These are phyloP conservation scores for Leptopilina syphax DNA, from an alignment of 2,888 invertebrate genomes.

Conservation along the genomic window DNA sequence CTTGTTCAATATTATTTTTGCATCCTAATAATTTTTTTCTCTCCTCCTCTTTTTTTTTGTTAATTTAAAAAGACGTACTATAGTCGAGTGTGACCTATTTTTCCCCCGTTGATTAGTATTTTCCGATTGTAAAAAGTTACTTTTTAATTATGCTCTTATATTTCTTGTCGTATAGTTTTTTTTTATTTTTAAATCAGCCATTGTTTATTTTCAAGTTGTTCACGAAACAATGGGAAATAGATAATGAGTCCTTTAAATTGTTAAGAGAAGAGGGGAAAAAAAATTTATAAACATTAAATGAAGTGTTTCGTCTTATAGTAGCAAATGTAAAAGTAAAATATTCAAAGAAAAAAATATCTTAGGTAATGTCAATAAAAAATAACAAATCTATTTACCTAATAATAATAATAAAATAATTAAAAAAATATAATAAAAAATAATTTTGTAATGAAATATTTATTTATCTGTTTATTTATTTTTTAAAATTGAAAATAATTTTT, in stretches of 20 bases:
- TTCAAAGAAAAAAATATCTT: too few relatives aligned
- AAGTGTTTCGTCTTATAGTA: background rate
- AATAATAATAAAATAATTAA: too few relatives aligned
- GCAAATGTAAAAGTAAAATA: background rate
- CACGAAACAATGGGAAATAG: background rate
- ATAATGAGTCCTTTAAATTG: slow-evolving; percentile 5
- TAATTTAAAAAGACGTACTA: background rate
- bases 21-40: background rate
- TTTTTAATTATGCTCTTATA: slow-evolving; percentile 14
- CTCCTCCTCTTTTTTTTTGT: background rate
- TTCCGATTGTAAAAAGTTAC: slow-evolving; percentile 3
- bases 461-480: too few relatives aligned
- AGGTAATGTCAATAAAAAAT: background rate
- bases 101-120: slow-evolving; percentile 2
- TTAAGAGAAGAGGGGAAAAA: background rate
- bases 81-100: background rate
- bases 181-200: background rate
- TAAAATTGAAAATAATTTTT: too few relatives aligned
- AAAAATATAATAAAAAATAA: too few relatives aligned
- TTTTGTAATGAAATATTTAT: too few relatives aligned
- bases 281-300: slow-evolving; percentile 15
- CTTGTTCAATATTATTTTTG: too few relatives aligned
- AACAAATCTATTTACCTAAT: background rate
- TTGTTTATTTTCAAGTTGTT: background rate
- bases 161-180: slow-evolving; percentile 13